Evolutionary conservation across 2,113 vertebrate genomes (phyloP).

Genomic region (Pangasianodon gigas): DNA sequence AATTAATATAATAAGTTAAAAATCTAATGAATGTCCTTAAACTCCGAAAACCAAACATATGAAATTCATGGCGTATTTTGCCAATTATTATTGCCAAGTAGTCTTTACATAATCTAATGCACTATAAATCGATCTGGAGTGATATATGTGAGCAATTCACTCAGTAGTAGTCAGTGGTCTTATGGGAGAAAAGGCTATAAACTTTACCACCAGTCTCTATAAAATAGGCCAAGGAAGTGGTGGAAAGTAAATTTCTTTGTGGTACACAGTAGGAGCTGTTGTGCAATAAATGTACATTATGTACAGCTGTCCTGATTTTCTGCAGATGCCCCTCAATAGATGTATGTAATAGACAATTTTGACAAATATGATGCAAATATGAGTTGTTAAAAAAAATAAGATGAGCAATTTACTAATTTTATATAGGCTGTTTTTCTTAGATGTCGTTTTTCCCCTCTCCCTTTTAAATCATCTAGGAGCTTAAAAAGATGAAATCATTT

Average conservation of each 20-base stretch:
- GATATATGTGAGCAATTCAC: background rate
- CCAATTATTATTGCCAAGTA: background rate
- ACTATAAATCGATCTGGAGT: background rate
- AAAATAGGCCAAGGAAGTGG: background rate
- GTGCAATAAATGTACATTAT: background rate
- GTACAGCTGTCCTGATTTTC: background rate
- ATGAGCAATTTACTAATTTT: background rate
- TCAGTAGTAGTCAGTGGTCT: background rate
- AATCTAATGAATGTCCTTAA: background rate
- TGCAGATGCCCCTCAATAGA: background rate
- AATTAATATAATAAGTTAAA: too few species aligned
- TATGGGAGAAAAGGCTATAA: background rate
- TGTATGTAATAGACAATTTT: background rate
- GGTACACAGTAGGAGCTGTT: background rate
- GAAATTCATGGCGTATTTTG: background rate
- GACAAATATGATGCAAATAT: background rate
- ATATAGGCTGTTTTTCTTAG: background rate
- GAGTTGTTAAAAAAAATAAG: background rate
- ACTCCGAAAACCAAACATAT: background rate
- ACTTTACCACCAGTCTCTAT: background rate
- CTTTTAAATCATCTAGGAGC: too few species aligned
- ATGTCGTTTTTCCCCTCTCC: too few species aligned
- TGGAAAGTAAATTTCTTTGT: background rate
- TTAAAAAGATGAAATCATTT: background rate
- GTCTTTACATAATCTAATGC: background rate